These are phyloP conservation scores for Ophonus ardosiacus DNA, from an alignment of 2,888 invertebrate species.

Conservation along the genomic window DNA sequence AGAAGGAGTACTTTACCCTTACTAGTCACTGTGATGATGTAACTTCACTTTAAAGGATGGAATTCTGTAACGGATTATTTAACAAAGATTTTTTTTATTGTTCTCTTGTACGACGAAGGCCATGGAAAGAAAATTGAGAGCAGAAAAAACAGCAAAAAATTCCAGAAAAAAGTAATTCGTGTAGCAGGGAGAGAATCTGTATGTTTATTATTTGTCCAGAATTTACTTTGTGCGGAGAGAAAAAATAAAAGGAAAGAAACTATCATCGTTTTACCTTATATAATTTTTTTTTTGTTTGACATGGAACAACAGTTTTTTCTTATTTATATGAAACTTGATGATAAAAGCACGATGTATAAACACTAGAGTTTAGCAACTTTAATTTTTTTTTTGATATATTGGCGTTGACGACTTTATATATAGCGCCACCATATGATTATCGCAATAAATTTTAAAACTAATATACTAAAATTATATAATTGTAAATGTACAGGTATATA, in stretches of 20 bases:
- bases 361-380: too few species aligned
- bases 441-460: too few species aligned
- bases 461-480: too few species aligned
- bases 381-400: too few species aligned
- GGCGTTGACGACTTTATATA: too few species aligned
- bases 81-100: conserved; percentile 37
- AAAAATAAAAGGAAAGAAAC: neutral
- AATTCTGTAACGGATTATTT: neutral
- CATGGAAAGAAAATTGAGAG: neutral
- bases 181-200: neutral
- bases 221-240: neutral
- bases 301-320: too few species aligned
- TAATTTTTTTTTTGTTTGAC: too few species aligned
- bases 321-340: too few species aligned
- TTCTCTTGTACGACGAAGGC: neutral
- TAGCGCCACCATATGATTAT: too few species aligned
- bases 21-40: neutral
- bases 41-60: neutral
- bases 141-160: neutral
- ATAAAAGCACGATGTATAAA: too few species aligned
- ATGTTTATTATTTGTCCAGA: conserved; percentile 5
- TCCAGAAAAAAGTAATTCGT: neutral
- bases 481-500: too few species aligned
- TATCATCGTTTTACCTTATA: neutral
- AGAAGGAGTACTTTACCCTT: neutral